Conservation (phyloP, 1,140 invertebrate genomes). For the Planococcus citri region DNA sequence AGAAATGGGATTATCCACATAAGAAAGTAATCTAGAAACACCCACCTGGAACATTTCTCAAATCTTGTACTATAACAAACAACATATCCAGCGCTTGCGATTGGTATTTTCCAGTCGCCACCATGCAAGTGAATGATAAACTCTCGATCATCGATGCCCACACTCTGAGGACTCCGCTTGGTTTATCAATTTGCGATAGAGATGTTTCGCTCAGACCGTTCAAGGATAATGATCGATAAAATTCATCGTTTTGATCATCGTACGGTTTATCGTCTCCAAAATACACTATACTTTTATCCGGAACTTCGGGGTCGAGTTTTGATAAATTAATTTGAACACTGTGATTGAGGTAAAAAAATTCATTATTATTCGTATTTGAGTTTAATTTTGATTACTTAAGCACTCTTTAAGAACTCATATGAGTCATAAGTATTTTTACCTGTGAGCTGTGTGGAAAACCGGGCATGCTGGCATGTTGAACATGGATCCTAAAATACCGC, state of each 20-base stretch:
- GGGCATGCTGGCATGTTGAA: constrained; percentile 89
- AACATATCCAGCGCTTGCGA: constrained; percentile 72
- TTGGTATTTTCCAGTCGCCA: constrained; percentile 71
- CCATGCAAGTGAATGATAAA: constrained; percentile 63
- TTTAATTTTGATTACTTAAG: not conserved
- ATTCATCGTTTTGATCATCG: constrained; percentile 34
- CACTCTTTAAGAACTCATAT: constrained; percentile 14
- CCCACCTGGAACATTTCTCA: constrained; percentile 50
- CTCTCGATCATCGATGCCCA: constrained; percentile 87
- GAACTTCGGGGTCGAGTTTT: constrained; percentile 21
- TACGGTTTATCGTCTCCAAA: constrained; percentile 37
- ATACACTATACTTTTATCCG: constrained; percentile 24
- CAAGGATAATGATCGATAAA: constrained; percentile 43
- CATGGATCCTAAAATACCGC: constrained; percentile 77
- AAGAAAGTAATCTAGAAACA: not conserved
- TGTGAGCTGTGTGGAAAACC: constrained; percentile 75
- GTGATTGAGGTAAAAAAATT: not conserved
- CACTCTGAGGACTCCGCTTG: constrained; percentile 73
- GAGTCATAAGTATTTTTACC: no score
- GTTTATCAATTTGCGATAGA: constrained; percentile 58
- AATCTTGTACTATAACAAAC: constrained; percentile 66
- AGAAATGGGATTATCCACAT: no score
- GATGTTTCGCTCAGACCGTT: constrained; percentile 34
- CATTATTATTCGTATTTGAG: no score
- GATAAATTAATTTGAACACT: constrained; percentile 4